Evolutionary conservation across 2,113 vertebrate species (phyloP).

Genomic region (Phasianus colchicus): DNA sequence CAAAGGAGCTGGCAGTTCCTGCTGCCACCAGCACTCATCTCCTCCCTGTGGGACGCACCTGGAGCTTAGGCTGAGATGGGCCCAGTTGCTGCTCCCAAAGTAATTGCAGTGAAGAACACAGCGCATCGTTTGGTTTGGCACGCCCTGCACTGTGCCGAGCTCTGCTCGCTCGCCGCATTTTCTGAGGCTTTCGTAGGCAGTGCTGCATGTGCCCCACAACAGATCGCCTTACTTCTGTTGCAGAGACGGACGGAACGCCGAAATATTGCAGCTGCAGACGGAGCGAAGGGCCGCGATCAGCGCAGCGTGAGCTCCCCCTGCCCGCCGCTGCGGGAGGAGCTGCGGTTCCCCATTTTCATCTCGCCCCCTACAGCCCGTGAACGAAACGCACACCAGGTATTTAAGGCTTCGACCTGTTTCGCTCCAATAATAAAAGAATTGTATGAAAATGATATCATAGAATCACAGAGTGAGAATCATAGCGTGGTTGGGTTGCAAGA

Average conservation of each 20-base stretch:
- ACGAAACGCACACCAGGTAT: rapidly evolving
- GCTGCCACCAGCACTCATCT: background rate
- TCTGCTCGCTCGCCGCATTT: rapidly evolving
- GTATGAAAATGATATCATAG: background rate
- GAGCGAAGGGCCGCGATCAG: background rate
- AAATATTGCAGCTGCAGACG: rapidly evolving
- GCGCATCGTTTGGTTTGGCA: background rate
- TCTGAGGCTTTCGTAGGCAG: background rate
- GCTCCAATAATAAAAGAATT: rapidly evolving
- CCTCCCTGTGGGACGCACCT: no score
- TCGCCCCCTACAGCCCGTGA: background rate
- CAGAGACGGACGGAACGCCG: background rate
- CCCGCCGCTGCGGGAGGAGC: background rate
- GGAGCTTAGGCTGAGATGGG: rapidly evolving
- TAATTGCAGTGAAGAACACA: rapidly evolving
- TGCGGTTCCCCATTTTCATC: rapidly evolving
- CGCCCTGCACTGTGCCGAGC: rapidly evolving
- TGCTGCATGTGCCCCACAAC: rapidly evolving
- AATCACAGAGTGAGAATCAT: no score
- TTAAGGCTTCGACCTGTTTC: rapidly evolving
- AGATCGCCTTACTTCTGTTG: background rate
- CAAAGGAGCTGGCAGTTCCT: background rate
- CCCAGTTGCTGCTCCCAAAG: background rate
- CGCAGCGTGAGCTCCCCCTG: constrained; percentile 61
- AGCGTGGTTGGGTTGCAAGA: no score